Evolutionary conservation across 2,888 invertebrate genomes (phyloP).

Genomic region (Hypercompe scribonia): DNA sequence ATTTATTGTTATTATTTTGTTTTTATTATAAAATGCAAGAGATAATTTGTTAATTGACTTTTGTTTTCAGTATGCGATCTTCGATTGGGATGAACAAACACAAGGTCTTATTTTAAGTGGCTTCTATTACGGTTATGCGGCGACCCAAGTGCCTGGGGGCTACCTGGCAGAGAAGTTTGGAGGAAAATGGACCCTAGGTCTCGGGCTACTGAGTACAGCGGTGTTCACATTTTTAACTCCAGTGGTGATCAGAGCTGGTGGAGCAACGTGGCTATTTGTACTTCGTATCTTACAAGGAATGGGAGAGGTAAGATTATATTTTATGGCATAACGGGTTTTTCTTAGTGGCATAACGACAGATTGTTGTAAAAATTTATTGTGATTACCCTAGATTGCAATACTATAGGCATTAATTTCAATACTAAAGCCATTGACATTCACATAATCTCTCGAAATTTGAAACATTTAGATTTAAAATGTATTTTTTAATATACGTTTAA

Average conservation of each 20-base stretch:
- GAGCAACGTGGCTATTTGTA: conserved; percentile 84
- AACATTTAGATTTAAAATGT: too few species aligned
- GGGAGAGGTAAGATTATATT: conserved; percentile 87
- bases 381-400: too few species aligned
- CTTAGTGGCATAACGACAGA: too few species aligned
- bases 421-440: too few species aligned
- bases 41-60: not conserved
- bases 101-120: conserved; percentile 93
- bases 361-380: too few species aligned
- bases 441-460: too few species aligned
- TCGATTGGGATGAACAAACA: conserved; percentile 89
- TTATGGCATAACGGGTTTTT: not conserved
- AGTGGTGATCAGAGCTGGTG: conserved; percentile 86
- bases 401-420: too few species aligned
- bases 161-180: conserved; percentile 93
- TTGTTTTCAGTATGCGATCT: conserved; percentile 75
- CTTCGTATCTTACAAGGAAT: conserved; percentile 91
- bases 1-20: too few species aligned
- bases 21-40: too few species aligned
- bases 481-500: too few species aligned
- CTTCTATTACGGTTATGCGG: conserved; percentile 94
- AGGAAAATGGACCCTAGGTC: conserved; percentile 94
- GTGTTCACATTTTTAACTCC: conserved; percentile 94
- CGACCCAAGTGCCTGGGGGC: conserved; percentile 94
- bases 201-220: conserved; percentile 93